Percentiles rank a stretch among this genome's conserved stretches.
phyloP scores from a whole-genome alignment of 2,888 invertebrate species.

The Myopa tessellatipennis region DNA sequence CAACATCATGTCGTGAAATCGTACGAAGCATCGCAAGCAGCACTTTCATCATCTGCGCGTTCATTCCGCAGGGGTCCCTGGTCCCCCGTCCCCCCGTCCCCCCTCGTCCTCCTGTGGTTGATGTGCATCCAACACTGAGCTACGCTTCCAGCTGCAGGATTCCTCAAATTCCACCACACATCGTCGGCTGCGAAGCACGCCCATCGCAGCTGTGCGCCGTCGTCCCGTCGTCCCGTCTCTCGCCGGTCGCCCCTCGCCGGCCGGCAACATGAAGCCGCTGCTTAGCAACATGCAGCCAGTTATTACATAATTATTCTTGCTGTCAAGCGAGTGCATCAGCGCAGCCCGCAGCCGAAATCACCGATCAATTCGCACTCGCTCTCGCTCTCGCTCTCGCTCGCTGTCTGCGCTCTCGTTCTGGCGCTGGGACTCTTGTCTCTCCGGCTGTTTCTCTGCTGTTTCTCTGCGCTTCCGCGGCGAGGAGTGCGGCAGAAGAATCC shows the following conservation, averaged over 20 bases:
- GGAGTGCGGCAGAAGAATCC: constrained; percentile 2
- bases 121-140: too few relatives aligned
- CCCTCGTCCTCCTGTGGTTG: background rate
- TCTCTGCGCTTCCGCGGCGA: constrained; percentile 1
- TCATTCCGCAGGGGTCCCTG: background rate
- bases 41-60: background rate
- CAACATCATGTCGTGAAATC: too few relatives aligned
- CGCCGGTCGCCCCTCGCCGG: background rate
- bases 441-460: background rate
- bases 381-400: background rate
- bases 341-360: constrained; percentile 43
- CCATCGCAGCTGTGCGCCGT: constrained; percentile 8
- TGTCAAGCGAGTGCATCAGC: constrained; percentile 50
- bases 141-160: background rate
- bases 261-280: background rate
- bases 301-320: constrained; percentile 65
- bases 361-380: constrained; percentile 43
- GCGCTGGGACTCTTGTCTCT: background rate
- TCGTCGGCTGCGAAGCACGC: background rate
- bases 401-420: background rate
- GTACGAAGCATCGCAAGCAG: background rate
- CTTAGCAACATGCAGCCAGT: constrained; percentile 52
- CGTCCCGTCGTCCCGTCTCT: background rate
- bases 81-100: background rate
- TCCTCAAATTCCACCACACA: constrained; percentile 15